Evolutionary conservation across 1,140 invertebrate species (phyloP), one percentile per base, ranked within the genome.

Genomic region (Capitella teleta): DNA sequence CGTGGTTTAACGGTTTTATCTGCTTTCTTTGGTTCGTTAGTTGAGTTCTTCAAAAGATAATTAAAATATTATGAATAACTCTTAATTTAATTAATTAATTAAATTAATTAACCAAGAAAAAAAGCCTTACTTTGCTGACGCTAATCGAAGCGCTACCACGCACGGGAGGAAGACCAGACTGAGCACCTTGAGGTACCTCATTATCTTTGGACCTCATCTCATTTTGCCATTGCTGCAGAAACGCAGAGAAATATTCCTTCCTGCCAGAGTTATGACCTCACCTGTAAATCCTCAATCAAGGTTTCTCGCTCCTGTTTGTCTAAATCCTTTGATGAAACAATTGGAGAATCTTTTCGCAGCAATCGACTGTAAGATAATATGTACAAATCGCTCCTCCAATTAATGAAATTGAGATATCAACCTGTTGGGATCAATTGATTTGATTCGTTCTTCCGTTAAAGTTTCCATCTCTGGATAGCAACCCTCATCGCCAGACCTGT

Each of bases 1-100:
- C 66, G 45, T 2, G 59, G 59, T 28, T 55, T 57, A 1, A 52
- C 52, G 10, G 44, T 41, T 18, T 53, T 56, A 16, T 50, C 37
- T 1, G 34, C 37, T 37, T 45, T 45, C 28, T 6, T 21, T 4
- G 8, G 21, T 24, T 21, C 28, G 23, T 25, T 26, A 30, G 4
- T 16, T 8, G 38, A 40, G 25, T 40, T 40, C 38, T 40, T 18
- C 6, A n/a, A 19, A 40, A 10, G 25, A 6, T 21, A 19, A 40
- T 5, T 16, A 40, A 18, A 37, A 37, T 18, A 37, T 18, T 24
- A 2, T 40, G 19, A 40, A 2, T 40, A 40, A n/a, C n/a, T n/a
- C n/a, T n/a, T n/a, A n/a, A n/a, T n/a, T n/a, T 40, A 5, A 38
- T 38, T 6, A 6, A 45, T 2, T 26, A n/a, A 26, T 8, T 18